Conservation (phyloP, 2,797 vertebrate genomes). For the Hydrophis major region DNA sequence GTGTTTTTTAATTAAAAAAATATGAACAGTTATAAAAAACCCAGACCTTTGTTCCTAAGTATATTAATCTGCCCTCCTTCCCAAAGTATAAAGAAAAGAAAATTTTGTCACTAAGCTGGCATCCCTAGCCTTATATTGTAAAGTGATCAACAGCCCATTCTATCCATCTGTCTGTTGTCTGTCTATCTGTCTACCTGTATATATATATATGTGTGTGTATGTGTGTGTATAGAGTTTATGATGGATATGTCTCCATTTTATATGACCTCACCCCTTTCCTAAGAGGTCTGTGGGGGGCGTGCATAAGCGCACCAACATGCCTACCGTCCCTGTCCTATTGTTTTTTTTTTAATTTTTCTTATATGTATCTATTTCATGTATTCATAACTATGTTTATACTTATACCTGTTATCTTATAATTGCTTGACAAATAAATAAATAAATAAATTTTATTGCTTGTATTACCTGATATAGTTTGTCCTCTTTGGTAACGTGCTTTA, state of each 20-base stretch:
- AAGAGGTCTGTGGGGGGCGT: too few species aligned
- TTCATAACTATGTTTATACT: too few species aligned
- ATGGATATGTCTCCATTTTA: background rate
- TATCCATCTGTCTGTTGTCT: background rate
- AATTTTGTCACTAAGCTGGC: background rate
- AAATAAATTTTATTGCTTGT: background rate
- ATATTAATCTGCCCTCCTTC: background rate
- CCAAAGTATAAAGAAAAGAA: background rate
- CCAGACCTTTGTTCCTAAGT: background rate
- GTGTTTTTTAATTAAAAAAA: background rate
- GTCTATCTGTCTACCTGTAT: background rate
- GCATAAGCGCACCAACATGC: too few species aligned
- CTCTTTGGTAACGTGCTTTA: conserved; percentile 71
- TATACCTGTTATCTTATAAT: too few species aligned
- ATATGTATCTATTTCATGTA: too few species aligned
- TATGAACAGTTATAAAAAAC: background rate
- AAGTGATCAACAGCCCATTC: background rate
- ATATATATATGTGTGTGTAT: background rate
- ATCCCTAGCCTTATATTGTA: background rate
- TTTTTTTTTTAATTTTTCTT: too few species aligned
- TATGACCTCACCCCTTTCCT: too few species aligned
- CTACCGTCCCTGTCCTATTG: too few species aligned
- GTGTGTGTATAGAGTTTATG: too few species aligned
- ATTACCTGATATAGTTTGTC: conserved; percentile 76
- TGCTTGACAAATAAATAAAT: too few species aligned